Base-by-base conservation (phyloP, 1,140 invertebrate species). In the Agrypnia vestita region DNA sequence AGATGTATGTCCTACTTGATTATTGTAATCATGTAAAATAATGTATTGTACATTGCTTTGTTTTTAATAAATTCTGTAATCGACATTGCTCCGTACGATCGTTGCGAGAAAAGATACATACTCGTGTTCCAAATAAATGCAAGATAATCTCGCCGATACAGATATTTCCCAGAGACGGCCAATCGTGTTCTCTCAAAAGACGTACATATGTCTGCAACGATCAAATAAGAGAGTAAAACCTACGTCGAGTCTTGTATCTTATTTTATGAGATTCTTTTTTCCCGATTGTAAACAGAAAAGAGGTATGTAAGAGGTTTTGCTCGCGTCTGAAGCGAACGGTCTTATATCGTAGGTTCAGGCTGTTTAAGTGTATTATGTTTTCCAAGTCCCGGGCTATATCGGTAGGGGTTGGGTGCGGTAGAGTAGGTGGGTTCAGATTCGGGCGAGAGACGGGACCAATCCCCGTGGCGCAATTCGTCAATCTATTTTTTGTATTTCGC, bases 231-330 rank as follows among this genome's bases (percentile, higher is more conserved):
- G 73, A 74, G 13, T 64, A 64, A 64, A 43, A 7, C 0, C 64
- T 69, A 59, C 61, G 59, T 73, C 72, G 79, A 56, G 79, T 56
- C 78, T 80, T 64, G 53, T 76, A 81, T 81, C 76, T 78, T 81
- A 78, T 81, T 81, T 78, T 74, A 81, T 74, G 56, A 81, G 80
- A 81, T 81, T 81, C 78, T 71, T 81, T 78, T 61, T 81, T 69
- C 44, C 69, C 69, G 71, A 74, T 78, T 64, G 47, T 61, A 67
- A 78, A 81, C 53, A 67, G 53, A 78, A 77, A 73, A 81, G 56
- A 53, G 67, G 80, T 76, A 69, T 73, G 59, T 78, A 62, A 81
- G 59, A 61, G 19, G 53, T 74, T 74, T 74, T 46, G 55, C 74
- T 17, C 71, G 17, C 49, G 19, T 73, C 64, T 77, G 56, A 9